Percentiles rank a stretch among this genome's conserved stretches.
These are phyloP conservation scores for Leptarthrus brevirostris DNA, from an alignment of 2,888 invertebrate species.

Conservation along the genomic window DNA sequence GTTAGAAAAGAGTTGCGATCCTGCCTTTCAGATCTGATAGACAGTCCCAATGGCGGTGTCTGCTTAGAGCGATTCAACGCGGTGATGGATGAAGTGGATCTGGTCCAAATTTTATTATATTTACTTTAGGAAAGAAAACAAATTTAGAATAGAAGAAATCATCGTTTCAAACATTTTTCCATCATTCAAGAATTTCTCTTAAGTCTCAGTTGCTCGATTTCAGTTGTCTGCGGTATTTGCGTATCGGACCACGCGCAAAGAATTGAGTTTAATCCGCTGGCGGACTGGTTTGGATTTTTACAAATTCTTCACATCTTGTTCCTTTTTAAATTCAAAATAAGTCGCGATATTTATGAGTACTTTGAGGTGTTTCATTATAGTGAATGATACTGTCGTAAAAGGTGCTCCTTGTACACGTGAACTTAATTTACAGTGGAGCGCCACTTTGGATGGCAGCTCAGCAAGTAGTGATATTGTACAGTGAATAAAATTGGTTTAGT, in stretches of 20 bases:
- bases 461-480: too few species aligned
- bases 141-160: constrained; percentile 38
- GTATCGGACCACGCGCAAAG: constrained; percentile 27
- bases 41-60: background rate
- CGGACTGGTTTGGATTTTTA: constrained; percentile 26
- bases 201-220: constrained; percentile 10
- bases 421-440: too few species aligned
- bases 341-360: constrained; percentile 8
- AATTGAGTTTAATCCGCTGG: constrained; percentile 9
- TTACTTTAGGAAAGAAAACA: constrained; percentile 32
- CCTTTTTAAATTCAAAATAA: constrained; percentile 8
- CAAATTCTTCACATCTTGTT: background rate
- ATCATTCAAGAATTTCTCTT: constrained; percentile 35
- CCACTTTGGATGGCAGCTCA: too few species aligned
- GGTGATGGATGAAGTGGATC: constrained; percentile 25
- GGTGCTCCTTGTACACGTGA: too few species aligned
- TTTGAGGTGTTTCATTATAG: background rate
- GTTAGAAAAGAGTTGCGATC: background rate
- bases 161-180: constrained; percentile 26
- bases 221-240: constrained; percentile 11
- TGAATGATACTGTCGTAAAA: too few species aligned
- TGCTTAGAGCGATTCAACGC: background rate
- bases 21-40: background rate
- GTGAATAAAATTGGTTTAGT: too few species aligned
- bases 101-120: constrained; percentile 43